Percentiles rank a stretch among this genome's conserved stretches.
These are phyloP conservation scores for Pseudochirops cupreus DNA, from an alignment of 2,797 vertebrate genomes.

Conservation along the genomic window DNA sequence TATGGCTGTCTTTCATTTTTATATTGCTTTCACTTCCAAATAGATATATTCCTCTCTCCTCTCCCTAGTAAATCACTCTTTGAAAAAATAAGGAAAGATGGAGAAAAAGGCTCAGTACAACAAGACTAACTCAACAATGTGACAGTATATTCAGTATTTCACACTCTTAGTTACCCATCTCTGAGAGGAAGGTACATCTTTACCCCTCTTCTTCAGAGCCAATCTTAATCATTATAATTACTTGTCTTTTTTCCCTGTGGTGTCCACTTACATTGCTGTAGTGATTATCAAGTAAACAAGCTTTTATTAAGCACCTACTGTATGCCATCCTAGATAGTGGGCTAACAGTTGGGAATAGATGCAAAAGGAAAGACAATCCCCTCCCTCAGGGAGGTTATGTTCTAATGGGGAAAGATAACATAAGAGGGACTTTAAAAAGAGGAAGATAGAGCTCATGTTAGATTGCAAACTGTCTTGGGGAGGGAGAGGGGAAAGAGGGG, in stretches of 20 bases:
- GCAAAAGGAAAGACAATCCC: background rate
- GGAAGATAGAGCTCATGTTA: too few species aligned
- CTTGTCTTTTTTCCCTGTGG: background rate
- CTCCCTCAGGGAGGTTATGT: background rate
- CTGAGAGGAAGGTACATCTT: background rate
- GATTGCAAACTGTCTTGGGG: too few species aligned
- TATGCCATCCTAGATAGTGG: background rate
- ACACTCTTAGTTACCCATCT: background rate
- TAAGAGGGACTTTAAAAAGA: background rate
- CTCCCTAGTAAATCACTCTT: background rate
- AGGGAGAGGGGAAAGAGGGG: too few species aligned
- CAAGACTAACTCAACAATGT: background rate
- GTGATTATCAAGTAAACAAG: background rate
- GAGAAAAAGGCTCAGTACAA: background rate
- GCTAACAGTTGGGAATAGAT: background rate
- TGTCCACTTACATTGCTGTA: background rate
- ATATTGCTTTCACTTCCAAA: background rate
- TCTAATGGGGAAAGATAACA: background rate
- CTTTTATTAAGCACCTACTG: background rate
- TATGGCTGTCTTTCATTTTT: background rate
- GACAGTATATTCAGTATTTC: background rate
- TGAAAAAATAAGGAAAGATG: background rate
- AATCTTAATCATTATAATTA: background rate
- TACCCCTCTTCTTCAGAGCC: background rate
- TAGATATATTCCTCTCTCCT: background rate